A percentile compares a stretch with the other conserved stretches of the same genome.
phyloP scores from a whole-genome alignment of 2,888 invertebrate species.

The Ditylenchus weischeri region DNA sequence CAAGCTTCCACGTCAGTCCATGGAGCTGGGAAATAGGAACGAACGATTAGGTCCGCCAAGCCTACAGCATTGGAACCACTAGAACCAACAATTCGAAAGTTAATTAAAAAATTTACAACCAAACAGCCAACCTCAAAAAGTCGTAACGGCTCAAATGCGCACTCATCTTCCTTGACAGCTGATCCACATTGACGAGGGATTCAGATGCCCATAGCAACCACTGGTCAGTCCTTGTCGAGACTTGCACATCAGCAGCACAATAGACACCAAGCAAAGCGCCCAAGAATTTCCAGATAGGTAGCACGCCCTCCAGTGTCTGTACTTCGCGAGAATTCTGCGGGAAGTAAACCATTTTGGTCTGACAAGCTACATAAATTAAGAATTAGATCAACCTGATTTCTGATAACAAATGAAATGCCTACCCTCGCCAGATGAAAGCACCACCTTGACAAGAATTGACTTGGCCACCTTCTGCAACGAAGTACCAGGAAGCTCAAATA shows the following conservation, averaged over 20 bases:
- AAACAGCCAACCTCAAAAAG: constrained; percentile 12
- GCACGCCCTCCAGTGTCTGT: background rate
- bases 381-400: background rate
- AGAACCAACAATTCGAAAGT: background rate
- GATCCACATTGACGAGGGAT: background rate
- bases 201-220: constrained; percentile 8
- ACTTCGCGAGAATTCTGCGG: background rate
- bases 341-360: background rate
- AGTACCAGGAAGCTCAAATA: background rate
- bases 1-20: constrained; percentile 7
- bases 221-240: constrained; percentile 5
- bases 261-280: constrained; percentile 12
- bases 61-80: constrained; percentile 13
- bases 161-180: constrained; percentile 8
- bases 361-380: background rate
- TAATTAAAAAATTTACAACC: background rate
- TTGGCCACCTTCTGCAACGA: too few relatives aligned
- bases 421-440: background rate
- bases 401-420: background rate
- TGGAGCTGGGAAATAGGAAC: constrained; percentile 7
- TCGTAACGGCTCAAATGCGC: constrained; percentile 6
- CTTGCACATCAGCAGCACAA: background rate
- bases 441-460: too few relatives aligned
- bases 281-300: constrained; percentile 13
- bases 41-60: constrained; percentile 11